phyloP scores from a whole-genome alignment of 2,113 vertebrate species.

The Grammomys dolichurus region DNA sequence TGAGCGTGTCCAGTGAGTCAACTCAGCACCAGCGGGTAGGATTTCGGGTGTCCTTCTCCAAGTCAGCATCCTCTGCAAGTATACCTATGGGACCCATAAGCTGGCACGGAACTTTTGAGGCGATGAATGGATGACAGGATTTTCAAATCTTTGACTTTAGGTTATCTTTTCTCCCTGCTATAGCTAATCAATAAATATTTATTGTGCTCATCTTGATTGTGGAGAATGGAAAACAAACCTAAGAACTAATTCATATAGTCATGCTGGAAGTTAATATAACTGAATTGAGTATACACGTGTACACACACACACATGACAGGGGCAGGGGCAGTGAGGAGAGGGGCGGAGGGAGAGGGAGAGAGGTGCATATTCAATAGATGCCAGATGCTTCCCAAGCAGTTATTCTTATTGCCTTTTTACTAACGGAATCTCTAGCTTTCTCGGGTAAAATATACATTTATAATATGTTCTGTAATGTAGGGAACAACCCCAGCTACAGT shows the following conservation, averaged over 20 bases:
- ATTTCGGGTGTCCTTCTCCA: slow-evolving; percentile 41
- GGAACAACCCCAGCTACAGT: background rate
- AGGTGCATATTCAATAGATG: background rate
- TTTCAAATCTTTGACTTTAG: background rate
- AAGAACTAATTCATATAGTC: background rate
- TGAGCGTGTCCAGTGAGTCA: background rate
- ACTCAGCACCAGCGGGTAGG: background rate
- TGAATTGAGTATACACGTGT: background rate
- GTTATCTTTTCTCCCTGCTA: background rate
- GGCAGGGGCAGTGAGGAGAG: too few species aligned
- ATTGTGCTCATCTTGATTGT: background rate
- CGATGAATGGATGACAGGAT: slow-evolving; percentile 1
- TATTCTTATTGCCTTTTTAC: too few species aligned
- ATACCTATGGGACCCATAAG: background rate
- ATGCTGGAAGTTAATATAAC: background rate
- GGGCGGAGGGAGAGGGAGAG: too few species aligned
- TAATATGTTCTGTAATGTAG: background rate
- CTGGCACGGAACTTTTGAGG: background rate
- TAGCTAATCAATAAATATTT: background rate
- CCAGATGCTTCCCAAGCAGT: background rate
- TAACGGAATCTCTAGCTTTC: background rate
- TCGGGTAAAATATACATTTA: background rate
- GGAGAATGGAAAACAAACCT: background rate
- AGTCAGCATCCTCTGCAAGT: background rate
- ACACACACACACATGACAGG: background rate